Percentiles rank a stretch among this genome's conserved stretches.
These are phyloP conservation scores for Parapsyche elsis DNA, from an alignment of 1,140 invertebrate genomes.

Conservation along the genomic window DNA sequence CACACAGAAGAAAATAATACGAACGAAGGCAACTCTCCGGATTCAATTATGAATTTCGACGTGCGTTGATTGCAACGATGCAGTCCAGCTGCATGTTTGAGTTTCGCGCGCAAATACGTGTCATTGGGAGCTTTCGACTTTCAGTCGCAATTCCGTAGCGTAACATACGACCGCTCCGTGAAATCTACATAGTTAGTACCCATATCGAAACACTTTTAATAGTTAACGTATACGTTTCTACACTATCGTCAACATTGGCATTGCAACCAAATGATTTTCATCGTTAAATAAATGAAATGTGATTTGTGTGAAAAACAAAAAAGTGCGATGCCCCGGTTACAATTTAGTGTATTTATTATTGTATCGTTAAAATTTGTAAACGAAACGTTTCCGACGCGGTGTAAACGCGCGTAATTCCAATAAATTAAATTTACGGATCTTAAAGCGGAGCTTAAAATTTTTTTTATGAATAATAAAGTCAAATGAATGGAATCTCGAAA, in stretches of 20 bases:
- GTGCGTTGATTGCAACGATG: slow-evolving; percentile 49
- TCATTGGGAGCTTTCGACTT: too few species aligned
- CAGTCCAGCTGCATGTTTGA: not conserved
- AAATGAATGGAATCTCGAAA: slow-evolving; percentile 9
- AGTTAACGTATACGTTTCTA: too few species aligned
- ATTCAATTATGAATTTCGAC: slow-evolving; percentile 51
- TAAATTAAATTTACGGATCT: not conserved
- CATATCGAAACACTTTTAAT: too few species aligned
- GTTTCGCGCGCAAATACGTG: not conserved
- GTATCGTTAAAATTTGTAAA: not conserved
- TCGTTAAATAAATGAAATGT: too few species aligned
- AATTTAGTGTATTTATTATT: too few species aligned
- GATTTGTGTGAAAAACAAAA: too few species aligned
- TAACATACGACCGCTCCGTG: too few species aligned
- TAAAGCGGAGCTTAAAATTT: not conserved
- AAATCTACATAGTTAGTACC: too few species aligned
- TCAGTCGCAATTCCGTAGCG: too few species aligned
- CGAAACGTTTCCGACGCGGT: not conserved
- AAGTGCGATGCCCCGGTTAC: too few species aligned
- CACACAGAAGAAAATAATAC: slow-evolving; percentile 43
- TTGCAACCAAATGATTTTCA: too few species aligned
- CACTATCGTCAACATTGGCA: too few species aligned
- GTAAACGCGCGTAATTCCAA: not conserved
- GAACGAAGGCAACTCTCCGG: slow-evolving; percentile 17
- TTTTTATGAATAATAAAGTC: not conserved